Evolutionary conservation across 2,113 vertebrate species (phyloP).

Genomic region (Spea multiplicata): DNA sequence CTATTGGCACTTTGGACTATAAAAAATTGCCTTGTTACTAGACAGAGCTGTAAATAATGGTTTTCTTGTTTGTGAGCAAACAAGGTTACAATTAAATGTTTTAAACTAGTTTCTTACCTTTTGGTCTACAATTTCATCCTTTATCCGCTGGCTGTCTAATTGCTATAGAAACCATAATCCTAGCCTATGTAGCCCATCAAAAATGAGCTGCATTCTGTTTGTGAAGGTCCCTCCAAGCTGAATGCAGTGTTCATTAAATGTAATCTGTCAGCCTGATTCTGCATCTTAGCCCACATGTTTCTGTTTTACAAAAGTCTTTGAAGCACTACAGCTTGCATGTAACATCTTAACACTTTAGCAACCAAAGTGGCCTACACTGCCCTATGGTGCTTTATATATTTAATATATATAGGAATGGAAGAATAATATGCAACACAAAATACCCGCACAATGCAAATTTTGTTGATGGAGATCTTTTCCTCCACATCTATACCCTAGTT

Average conservation of each 20-base stretch:
- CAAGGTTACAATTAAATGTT: slow-evolving; percentile 24
- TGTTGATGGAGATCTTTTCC: too few relatives aligned
- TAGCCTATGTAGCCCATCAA: slow-evolving; percentile 24
- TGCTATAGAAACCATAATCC: slow-evolving; percentile 45
- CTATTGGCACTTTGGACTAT: too few relatives aligned
- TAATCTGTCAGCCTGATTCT: slow-evolving; percentile 41
- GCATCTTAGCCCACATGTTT: slow-evolving; percentile 39
- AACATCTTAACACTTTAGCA: slow-evolving; percentile 11
- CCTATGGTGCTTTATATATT: too few relatives aligned
- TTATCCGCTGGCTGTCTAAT: slow-evolving; percentile 43
- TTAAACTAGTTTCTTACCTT: slow-evolving; percentile 42
- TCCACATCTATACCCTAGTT: too few relatives aligned
- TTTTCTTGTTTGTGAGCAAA: too few relatives aligned
- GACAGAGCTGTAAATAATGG: background rate
- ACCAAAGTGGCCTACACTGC: background rate
- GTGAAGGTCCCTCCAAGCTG: slow-evolving; percentile 34
- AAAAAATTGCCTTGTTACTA: too few relatives aligned
- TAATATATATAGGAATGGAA: too few relatives aligned
- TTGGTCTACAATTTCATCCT: slow-evolving; percentile 15
- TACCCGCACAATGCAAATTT: too few relatives aligned
- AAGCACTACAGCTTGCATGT: slow-evolving; percentile 10
- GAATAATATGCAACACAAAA: too few relatives aligned
- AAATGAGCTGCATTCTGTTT: slow-evolving; percentile 32
- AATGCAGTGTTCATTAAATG: slow-evolving; percentile 42
- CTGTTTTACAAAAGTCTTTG: slow-evolving; percentile 37